Base-by-base conservation (phyloP, 2,113 vertebrate species). In the Tylochromis polylepis region DNA sequence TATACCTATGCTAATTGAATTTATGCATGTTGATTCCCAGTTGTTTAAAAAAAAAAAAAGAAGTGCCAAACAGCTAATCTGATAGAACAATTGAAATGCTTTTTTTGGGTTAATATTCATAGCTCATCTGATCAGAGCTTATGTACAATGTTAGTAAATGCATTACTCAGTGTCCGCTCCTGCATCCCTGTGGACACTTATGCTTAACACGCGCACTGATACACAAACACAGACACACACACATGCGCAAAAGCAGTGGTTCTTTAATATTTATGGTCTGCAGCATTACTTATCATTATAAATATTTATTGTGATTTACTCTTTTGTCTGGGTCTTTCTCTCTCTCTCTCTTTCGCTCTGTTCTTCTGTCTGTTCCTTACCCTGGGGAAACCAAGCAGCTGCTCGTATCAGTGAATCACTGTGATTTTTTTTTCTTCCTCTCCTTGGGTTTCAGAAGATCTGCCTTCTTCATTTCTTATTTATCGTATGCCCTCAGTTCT, bases 281-380 rank as follows among this genome's bases (percentile, higher is more conserved):
- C 87, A 87, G 90, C 89, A 88, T 92, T 95, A 94, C 94, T 96
- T 95, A 94, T 96, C 89, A 94, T 94, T 93, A 94, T 96, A 95
- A 96, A 96, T 96, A 96, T 97, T 96, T 96, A 96, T 96, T 95
- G 93, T 95, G 95, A 96, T 96, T 96, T 96, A 95, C 91, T 96
- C 91, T 92, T 95, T 90, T 89, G 93, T 94, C 90, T 85, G 67
- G 79, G 88, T 93, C 82, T 87, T 65, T 91, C 62, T 88, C 67
- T 77, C 79, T 75, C 70, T 36, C 86, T 29, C 85, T 83, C 67
- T 29, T 79, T 67, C 58, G 15, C 86, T 46, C 84, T 82, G 22
- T 75, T 88, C 84, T 82, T 80, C 81, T 84, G 81, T 86, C 86
- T 89, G 58, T 60, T 51, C 34, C 29, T 34, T 65, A 60, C 94